Percentiles rank a stretch among this genome's conserved stretches.
Conservation (phyloP, 2,888 invertebrate species). For the Atethmia centrago region DNA sequence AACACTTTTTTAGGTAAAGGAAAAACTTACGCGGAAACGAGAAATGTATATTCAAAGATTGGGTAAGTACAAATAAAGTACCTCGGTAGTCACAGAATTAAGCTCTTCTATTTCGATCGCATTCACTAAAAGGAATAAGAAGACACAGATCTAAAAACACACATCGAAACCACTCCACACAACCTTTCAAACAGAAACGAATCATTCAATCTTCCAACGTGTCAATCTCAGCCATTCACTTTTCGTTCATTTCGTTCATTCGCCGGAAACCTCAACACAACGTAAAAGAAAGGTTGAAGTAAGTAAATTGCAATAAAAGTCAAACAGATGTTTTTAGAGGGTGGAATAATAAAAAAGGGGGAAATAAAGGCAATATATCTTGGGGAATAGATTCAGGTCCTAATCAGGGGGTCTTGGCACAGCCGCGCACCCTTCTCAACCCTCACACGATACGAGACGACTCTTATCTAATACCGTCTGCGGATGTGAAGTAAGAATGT, state of each 20-base stretch:
- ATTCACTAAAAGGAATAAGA: constrained; percentile 8
- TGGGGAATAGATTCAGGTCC: constrained; percentile 70
- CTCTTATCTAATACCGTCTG: constrained; percentile 61
- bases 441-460: constrained; percentile 63
- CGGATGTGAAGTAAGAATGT: constrained; percentile 31
- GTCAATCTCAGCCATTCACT: constrained; percentile 58
- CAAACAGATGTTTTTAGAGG: constrained; percentile 68
- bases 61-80: not conserved
- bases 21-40: not conserved
- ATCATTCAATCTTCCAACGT: constrained; percentile 53
- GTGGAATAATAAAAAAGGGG: constrained; percentile 66
- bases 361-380: constrained; percentile 70
- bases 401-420: constrained; percentile 67
- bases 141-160: constrained; percentile 24
- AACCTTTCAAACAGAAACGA: constrained; percentile 27
- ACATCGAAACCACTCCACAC: constrained; percentile 18
- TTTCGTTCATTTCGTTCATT: constrained; percentile 46
- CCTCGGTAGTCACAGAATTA: not conserved
- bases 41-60: not conserved
- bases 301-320: constrained; percentile 69
- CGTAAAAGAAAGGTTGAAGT: constrained; percentile 58
- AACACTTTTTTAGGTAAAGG: not conserved
- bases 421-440: constrained; percentile 71
- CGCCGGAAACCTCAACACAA: constrained; percentile 57
- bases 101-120: constrained; percentile 1